Evolutionary conservation across 2,888 invertebrate genomes (phyloP).

Genomic region (Watsonalla binaria): DNA sequence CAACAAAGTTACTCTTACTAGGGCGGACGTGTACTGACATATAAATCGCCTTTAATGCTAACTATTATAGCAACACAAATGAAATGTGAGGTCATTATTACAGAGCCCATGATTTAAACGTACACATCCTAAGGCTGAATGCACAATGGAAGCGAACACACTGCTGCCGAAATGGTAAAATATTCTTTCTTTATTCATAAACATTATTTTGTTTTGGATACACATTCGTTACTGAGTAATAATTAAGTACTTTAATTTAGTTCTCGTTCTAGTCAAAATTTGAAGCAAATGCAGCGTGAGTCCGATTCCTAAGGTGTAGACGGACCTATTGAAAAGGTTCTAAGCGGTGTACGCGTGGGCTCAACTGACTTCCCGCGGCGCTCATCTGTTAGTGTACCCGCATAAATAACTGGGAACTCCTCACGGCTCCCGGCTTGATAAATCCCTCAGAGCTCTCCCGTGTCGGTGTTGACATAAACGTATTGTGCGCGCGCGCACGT

Average conservation of each 20-base stretch:
- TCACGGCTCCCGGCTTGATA: constrained; percentile 53
- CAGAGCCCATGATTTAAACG: constrained; percentile 24
- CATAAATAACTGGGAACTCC: constrained; percentile 42
- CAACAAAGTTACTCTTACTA: neutral
- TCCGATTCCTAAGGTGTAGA: neutral
- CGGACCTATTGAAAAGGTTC: neutral
- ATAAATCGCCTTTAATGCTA: neutral
- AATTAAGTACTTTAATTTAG: no score
- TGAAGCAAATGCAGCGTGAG: no score
- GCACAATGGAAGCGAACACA: constrained; percentile 20
- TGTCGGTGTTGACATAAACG: constrained; percentile 43
- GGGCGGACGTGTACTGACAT: neutral
- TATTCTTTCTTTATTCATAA: neutral
- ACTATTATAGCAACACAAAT: constrained; percentile 10
- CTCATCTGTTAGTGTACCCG: constrained; percentile 44
- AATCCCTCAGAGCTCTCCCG: constrained; percentile 36
- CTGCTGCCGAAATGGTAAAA: neutral
- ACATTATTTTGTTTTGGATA: neutral
- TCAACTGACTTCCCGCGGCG: constrained; percentile 45
- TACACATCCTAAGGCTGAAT: constrained; percentile 21
- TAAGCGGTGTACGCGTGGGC: constrained; percentile 39
- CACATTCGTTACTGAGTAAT: no score
- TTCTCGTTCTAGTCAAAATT: no score
- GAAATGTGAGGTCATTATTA: constrained; percentile 20
- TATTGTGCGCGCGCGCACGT: constrained; percentile 29